Conservation (phyloP, 2,888 invertebrate genomes). For the Microctonus brassicae region DNA sequence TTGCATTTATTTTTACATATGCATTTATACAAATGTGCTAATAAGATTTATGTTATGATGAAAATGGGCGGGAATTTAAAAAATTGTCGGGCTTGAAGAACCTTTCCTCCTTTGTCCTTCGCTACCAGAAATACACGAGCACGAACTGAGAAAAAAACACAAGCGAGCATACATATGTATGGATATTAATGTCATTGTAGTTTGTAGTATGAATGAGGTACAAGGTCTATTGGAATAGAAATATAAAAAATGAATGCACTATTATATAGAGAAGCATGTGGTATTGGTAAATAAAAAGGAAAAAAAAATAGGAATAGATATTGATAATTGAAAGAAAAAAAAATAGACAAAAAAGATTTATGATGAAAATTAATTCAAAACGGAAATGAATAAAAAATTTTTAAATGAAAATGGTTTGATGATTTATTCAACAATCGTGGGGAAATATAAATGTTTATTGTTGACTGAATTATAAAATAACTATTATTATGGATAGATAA, state of each 20-base stretch:
- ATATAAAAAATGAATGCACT: slow-evolving; percentile 16
- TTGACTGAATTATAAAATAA: background rate
- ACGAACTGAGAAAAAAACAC: background rate
- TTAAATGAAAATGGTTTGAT: too few species aligned
- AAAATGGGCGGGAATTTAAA: slow-evolving; percentile 17
- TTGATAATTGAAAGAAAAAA: background rate
- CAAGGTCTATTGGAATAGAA: slow-evolving; percentile 23
- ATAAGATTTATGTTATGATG: slow-evolving; percentile 1
- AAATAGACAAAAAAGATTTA: background rate
- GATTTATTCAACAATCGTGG: background rate
- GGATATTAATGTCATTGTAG: background rate
- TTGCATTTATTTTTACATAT: background rate
- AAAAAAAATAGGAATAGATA: background rate
- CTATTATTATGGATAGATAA: too few species aligned
- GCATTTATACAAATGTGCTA: background rate
- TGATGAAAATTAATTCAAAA: background rate
- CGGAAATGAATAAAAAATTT: background rate
- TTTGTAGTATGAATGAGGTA: slow-evolving; percentile 19
- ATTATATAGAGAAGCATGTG: slow-evolving; percentile 8
- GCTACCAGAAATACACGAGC: background rate
- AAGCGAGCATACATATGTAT: slow-evolving; percentile 1
- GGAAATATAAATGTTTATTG: background rate
- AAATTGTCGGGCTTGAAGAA: slow-evolving; percentile 5
- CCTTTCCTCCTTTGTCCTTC: slow-evolving; percentile 31
- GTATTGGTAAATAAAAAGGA: background rate